These are phyloP conservation scores for Caenorhabditis parvicauda DNA, from an alignment of 2,888 invertebrate genomes.

Conservation along the genomic window DNA sequence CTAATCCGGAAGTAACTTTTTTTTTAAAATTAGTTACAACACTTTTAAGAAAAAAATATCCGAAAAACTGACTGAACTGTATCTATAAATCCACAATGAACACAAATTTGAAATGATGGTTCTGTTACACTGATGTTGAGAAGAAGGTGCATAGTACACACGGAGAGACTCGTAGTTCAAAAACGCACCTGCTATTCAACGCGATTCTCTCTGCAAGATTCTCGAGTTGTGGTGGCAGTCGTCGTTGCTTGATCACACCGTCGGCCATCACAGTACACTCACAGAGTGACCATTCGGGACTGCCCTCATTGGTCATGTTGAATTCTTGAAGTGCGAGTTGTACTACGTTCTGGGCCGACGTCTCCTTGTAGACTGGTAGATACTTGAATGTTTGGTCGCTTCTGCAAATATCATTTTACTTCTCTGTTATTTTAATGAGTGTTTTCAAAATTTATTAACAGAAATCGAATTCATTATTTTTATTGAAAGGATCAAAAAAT, in stretches of 20 bases:
- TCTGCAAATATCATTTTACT: conserved; percentile 65
- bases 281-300: conserved; percentile 79
- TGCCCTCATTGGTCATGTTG: conserved; percentile 52
- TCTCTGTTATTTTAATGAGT: neutral
- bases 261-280: conserved; percentile 89
- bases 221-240: conserved; percentile 88
- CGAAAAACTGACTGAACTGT: neutral
- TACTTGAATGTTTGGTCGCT: conserved; percentile 95
- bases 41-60: neutral
- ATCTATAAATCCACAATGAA: too few relatives aligned
- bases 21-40: too few relatives aligned
- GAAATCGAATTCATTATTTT: too few relatives aligned
- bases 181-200: conserved; percentile 66
- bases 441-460: neutral
- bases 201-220: conserved; percentile 92
- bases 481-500: too few relatives aligned
- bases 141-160: too few relatives aligned
- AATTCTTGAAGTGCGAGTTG: conserved; percentile 81
- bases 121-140: too few relatives aligned
- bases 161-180: too few relatives aligned
- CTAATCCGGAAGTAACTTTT: neutral
- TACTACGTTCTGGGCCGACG: conserved; percentile 77
- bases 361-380: conserved; percentile 86
- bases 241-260: conserved; percentile 84
- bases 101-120: too few relatives aligned